phyloP scores from a whole-genome alignment of 2,888 invertebrate species.

The Therioaphis trifolii region DNA sequence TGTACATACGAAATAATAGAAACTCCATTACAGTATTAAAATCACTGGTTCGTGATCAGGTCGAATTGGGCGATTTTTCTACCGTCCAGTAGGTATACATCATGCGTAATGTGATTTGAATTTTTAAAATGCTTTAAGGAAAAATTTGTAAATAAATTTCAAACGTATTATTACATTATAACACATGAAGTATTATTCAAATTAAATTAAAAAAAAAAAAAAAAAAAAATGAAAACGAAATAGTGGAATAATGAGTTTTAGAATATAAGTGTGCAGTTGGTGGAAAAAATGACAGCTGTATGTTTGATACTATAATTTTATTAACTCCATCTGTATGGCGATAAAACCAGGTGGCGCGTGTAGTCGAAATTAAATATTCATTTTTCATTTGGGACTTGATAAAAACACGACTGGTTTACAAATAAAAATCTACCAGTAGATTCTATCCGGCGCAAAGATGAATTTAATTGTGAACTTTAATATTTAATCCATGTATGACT shows the following conservation, averaged over 20 bases:
- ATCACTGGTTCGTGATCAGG: too few species aligned
- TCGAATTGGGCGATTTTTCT: too few species aligned
- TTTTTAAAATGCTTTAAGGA: too few species aligned
- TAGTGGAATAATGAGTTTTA: slow-evolving; percentile 28
- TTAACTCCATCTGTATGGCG: slow-evolving; percentile 18
- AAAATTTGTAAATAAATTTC: too few species aligned
- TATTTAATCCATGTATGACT: slow-evolving; percentile 13
- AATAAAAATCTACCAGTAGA: slow-evolving; percentile 41
- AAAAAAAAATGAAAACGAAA: neutral
- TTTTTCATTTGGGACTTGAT: slow-evolving; percentile 48
- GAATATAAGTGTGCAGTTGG: neutral
- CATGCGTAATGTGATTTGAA: too few species aligned
- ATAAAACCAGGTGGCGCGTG: slow-evolving; percentile 31
- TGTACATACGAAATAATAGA: too few species aligned
- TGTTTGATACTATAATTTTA: slow-evolving; percentile 40
- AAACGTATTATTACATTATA: too few species aligned
- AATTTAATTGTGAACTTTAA: slow-evolving; percentile 46
- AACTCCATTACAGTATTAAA: too few species aligned
- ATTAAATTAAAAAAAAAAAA: neutral
- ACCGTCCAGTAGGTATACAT: too few species aligned
- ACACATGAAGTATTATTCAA: too few species aligned
- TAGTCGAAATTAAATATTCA: slow-evolving; percentile 49
- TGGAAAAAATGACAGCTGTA: slow-evolving; percentile 42
- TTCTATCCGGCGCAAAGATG: neutral
- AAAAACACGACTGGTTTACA: neutral